Base-by-base conservation (phyloP, 2,888 invertebrate species). In the Lochmaea crataegi region DNA sequence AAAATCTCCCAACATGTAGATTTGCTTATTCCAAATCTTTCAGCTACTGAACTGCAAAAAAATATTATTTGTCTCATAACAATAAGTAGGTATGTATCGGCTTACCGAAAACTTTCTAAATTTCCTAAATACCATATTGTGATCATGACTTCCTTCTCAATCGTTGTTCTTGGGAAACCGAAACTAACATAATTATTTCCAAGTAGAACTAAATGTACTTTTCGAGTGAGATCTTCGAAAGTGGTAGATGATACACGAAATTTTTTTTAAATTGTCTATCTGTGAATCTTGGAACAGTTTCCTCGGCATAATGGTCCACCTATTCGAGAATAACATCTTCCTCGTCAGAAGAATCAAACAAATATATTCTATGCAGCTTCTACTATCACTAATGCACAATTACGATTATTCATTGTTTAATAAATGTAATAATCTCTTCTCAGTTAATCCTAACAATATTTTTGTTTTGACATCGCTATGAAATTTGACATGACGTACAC, bases 1-100 rank as follows among this genome's bases (percentile, higher is more conserved):
- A 78, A 65, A 41, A 79, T 57, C 60, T 72, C 68, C 79, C 78
- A 78, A 63, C 77, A 80, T 5, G 76, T 77, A 10, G 73, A 75
- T 58, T 76, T 75, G 41, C 70, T 78, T 11, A 45, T 48, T 12
- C 76, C 74, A 76, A 79, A 79, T 68, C 68, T 64, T 53, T 63
- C 68, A 42, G 68, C 64, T 53, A 72, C 68, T 41, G 72, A 71
- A 10, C 76, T 70, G 4, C 58, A 32, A 58, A 14, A 26, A 12
- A 4, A 58, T 12, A 58, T 26, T 32, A 58, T 18, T 58, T 14
- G 3, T 58, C 6, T 32, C 14, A 26, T 22, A 14, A 22, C 11
- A 58, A 58, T 58, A 18, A 26, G 6, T 12, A 6, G 11, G 6
- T 26, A 26, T 5, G 11, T 22, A 32, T 11, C 22, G 7, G 11